Conservation (phyloP, 2,113 vertebrate genomes). For the Ailurus styani region DNA sequence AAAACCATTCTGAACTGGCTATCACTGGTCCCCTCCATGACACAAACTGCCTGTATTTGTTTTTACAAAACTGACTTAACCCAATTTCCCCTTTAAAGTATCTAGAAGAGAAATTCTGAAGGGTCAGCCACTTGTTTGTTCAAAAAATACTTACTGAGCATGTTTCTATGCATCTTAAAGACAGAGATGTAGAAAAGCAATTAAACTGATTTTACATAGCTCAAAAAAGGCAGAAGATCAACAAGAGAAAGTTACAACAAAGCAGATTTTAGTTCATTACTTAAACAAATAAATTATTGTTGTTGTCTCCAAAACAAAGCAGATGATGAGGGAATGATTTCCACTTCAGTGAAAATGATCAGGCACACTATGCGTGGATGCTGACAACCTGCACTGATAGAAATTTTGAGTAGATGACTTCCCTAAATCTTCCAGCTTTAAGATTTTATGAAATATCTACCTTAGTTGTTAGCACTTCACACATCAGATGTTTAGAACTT, state of each 20-base stretch:
- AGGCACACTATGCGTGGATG: not conserved
- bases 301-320: not conserved
- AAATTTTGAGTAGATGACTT: not conserved
- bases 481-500: not conserved
- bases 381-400: not conserved
- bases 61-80: not conserved
- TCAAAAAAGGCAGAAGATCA: not conserved
- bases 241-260: not conserved
- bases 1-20: not conserved
- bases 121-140: not conserved
- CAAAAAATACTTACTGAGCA: not conserved
- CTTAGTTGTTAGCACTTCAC: not conserved
- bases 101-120: not conserved
- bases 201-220: not conserved
- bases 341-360: not conserved
- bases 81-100: not conserved
- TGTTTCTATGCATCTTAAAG: not conserved
- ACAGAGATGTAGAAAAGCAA: not conserved
- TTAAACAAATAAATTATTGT: not conserved
- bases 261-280: not conserved
- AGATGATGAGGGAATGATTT: not conserved
- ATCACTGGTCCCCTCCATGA: not conserved
- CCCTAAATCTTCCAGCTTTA: not conserved
- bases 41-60: not conserved
- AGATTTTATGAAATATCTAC: not conserved